Percentiles rank a stretch among this genome's conserved stretches.
phyloP scores from a whole-genome alignment of 2,797 vertebrate species.

The Schizopygopsis malacanthus region DNA sequence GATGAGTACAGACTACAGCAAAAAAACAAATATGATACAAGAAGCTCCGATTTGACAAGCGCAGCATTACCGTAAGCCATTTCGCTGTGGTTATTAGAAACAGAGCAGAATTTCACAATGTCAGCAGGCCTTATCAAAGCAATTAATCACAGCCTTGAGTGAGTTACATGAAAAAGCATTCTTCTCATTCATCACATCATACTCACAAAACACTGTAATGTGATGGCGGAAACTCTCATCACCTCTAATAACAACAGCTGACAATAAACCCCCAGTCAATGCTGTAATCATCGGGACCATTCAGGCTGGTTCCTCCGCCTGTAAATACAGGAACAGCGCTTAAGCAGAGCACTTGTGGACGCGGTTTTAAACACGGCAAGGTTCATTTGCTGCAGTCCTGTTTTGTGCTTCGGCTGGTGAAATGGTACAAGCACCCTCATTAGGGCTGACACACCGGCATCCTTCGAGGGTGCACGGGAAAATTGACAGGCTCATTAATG shows the following conservation, averaged over 20 bases:
- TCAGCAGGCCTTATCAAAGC: conserved; percentile 51
- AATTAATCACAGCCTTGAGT: conserved; percentile 52
- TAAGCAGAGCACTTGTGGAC: neutral
- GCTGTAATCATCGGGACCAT: neutral
- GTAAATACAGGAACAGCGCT: neutral
- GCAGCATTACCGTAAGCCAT: conserved; percentile 38
- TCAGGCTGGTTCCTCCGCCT: neutral
- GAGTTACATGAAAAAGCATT: conserved; percentile 33
- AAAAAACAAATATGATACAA: neutral
- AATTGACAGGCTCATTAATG: conserved; percentile 55
- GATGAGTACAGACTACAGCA: conserved; percentile 5
- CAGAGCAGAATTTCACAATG: conserved; percentile 35
- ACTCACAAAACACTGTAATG: conserved; percentile 16
- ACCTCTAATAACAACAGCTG: conserved; percentile 18
- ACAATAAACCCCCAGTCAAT: conserved; percentile 23
- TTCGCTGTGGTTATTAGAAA: conserved; percentile 40
- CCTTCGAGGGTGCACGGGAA: conserved; percentile 11
- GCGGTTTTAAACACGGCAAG: conserved; percentile 19
- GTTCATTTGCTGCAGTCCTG: conserved; percentile 28
- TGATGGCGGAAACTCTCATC: conserved; percentile 10
- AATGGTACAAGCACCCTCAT: conserved; percentile 55
- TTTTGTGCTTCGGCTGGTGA: conserved; percentile 35
- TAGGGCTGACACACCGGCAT: conserved; percentile 40
- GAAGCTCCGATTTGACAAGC: conserved; percentile 14
- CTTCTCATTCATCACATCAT: conserved; percentile 34